Conservation (phyloP, 1,140 invertebrate species). For the Bombus difficillimus region DNA sequence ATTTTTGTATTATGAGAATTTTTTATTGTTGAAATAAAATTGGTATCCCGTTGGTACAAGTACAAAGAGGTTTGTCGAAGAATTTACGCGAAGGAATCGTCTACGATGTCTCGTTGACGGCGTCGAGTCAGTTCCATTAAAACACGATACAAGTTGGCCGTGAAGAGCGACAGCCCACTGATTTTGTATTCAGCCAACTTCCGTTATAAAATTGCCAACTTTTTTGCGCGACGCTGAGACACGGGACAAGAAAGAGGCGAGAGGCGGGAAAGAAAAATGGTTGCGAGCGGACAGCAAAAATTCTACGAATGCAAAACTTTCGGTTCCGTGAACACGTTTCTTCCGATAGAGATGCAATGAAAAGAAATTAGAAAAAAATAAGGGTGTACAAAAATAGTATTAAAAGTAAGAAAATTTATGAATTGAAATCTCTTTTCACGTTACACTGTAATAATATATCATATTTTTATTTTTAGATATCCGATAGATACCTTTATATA, state of each 20-base stretch:
- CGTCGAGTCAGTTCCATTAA: conserved; percentile 68
- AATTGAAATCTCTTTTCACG: too few species aligned
- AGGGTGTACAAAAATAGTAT: background rate
- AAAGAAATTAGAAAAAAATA: background rate
- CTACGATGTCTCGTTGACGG: conserved; percentile 17
- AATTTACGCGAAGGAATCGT: conserved; percentile 23
- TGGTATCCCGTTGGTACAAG: background rate
- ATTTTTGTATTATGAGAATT: background rate
- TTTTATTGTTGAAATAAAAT: background rate
- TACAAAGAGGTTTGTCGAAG: background rate
- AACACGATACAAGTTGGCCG: conserved; percentile 70
- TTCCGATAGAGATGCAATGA: background rate
- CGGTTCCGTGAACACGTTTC: conserved; percentile 2
- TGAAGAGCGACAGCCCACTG: conserved; percentile 65
- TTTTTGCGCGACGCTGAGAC: conserved; percentile 66
- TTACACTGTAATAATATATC: too few species aligned
- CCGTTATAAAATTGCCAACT: conserved; percentile 76
- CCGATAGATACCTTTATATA: too few species aligned
- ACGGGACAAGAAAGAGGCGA: conserved; percentile 54
- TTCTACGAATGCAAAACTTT: conserved; percentile 17
- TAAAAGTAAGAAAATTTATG: background rate
- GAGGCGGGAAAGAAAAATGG: conserved; percentile 48
- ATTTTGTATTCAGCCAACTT: conserved; percentile 78
- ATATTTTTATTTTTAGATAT: too few species aligned
- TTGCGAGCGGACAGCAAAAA: conserved; percentile 33